Base-by-base conservation (phyloP, 2,113 vertebrate genomes). In the Andinoacara biseriatus region DNA sequence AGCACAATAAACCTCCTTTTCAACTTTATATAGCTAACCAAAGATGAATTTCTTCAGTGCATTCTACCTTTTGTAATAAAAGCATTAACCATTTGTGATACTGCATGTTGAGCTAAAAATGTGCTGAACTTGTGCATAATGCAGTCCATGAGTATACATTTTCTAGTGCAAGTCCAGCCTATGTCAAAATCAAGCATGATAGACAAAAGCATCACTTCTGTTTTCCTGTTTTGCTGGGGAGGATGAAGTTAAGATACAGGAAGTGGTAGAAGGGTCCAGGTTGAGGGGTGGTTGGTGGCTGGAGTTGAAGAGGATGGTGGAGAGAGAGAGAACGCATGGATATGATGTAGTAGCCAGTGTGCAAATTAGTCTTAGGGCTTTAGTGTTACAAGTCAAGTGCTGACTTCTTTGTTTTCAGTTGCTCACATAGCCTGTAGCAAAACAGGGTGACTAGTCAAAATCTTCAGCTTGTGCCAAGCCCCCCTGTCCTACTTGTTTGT, bases 401-500 rank as follows among this genome's bases (percentile, higher is more conserved):
- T 94, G 91, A 93, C 84, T 75, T 91, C 85, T 91, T 93, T 93
- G 92, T 93, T 92, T 90, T 76, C 75, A 58, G 80, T 90, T 86
- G 81, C 77, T 91, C 86, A 86, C 67, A 81, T 81, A 76, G 90
- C 84, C 90, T 74, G 82, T 77, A 89, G 82, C 80, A 83, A 91
- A 94, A 87, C 76, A 60, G 82, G 89, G 89, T 91, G 93, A 91
- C 93, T 86, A 90, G 91, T 93, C 90, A 92, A 83, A 91, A 93
- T 90, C 79, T 92, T 80, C 83, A 88, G 89, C 81, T 78, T 60
- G 56, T 82, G 84, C 82, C 82, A 86, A 86, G 74, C 82, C 78
- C 85, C 76, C 75, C 74, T 87, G 90, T 91, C 92, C 92, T 91
- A 93, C 89, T 93, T 92, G 86, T 92, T 94, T 93, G 93, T 93